Conservation (phyloP, 2,797 vertebrate species). For the Poecilia gillii region DNA sequence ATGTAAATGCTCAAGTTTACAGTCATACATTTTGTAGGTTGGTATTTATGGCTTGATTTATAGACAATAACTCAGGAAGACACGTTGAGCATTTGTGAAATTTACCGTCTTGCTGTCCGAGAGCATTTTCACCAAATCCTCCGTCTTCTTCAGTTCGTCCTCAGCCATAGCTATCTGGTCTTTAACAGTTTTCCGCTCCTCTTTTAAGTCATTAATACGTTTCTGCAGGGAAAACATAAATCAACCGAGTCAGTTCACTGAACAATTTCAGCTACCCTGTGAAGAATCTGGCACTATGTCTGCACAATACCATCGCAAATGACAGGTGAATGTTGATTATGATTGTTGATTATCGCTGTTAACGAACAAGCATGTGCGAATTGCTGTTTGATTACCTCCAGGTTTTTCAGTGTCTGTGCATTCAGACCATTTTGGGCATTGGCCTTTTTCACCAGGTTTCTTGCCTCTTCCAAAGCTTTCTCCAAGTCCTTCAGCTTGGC, state of each 20-base stretch:
- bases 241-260: background rate
- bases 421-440: slow-evolving; percentile 86
- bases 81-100: background rate
- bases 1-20: background rate
- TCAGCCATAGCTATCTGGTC: slow-evolving; percentile 79
- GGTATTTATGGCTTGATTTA: background rate
- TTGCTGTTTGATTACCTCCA: slow-evolving; percentile 81
- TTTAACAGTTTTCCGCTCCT: slow-evolving; percentile 78
- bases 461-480: slow-evolving; percentile 81
- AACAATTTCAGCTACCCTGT: background rate
- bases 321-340: background rate
- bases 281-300: background rate
- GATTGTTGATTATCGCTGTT: too few species aligned
- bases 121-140: slow-evolving; percentile 77
- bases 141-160: slow-evolving; percentile 82
- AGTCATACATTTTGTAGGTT: background rate
- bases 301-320: background rate
- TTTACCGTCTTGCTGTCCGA: slow-evolving; percentile 87
- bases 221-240: slow-evolving; percentile 75
- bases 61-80: background rate
- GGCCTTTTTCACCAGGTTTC: slow-evolving; percentile 81
- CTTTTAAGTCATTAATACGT: slow-evolving; percentile 76
- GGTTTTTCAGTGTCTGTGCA: slow-evolving; percentile 73
- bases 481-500: slow-evolving; percentile 87
- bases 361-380: background rate